Evolutionary conservation across 1,140 invertebrate species (phyloP), one percentile per base, ranked within the genome.

Genomic region (Drosophila parabipectinata): DNA sequence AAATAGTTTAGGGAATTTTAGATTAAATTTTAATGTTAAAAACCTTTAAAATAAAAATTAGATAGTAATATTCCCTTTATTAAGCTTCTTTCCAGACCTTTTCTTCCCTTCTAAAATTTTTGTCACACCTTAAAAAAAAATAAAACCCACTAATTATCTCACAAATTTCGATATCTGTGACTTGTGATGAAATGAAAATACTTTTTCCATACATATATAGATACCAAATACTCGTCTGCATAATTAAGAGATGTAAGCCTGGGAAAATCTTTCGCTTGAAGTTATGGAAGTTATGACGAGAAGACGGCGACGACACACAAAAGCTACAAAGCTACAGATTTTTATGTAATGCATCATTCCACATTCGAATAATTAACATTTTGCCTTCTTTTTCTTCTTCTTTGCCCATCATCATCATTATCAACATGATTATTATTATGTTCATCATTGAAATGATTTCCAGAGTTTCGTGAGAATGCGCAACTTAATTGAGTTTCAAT

Each of bases 401-500:
- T 9, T 28, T 26, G 18, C 12, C 24, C 63, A 8, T 28, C 62
- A 62, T 48, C 37, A 53, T 45, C 32, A 68, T 30, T 15, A 47
- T 28, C 45, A 64, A 12, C 14, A n/a, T 32, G 9, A 6, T 24
- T 58, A 10, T 44, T 18, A 44, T 14, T 5, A 7, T 44, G n/a
- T 15, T 47, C 30, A 50, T 24, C 63, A 66, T 39, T 18, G 15
- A 24, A 39, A 28, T 51, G 15, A 57, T 2, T 14, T 18, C 64
- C 47, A 37, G 56, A 21, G 45, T 72, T 81, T 76, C 52, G 82
- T 87, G 82, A 88, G 83, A 87, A 87, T 88, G 71, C 71, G 62
- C 82, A 66, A 82, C 72, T 82, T 87, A 87, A 87, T 87, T 87
- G 82, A 87, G 82, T 87, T 88, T 87, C 82, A 87, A 87, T 87